Base-by-base conservation (phyloP, 2,113 vertebrate genomes). In the Equus przewalskii region DNA sequence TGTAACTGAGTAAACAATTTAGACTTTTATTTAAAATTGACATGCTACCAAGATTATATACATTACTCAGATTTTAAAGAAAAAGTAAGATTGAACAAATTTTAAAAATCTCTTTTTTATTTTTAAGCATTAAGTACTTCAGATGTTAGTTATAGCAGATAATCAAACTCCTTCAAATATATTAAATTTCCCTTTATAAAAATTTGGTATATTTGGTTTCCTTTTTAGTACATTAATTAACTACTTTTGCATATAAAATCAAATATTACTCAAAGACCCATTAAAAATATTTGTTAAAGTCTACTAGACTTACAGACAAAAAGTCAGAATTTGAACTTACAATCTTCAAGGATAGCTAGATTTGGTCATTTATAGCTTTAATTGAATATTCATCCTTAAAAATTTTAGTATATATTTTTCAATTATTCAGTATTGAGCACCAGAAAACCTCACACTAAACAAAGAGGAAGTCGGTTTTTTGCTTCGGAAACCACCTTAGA, bases 11-110 rank as follows among this genome's bases (percentile, higher is more conserved):
- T 24, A 95, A 79, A 72, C 7, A 88, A 85, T 76, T 70, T 54
- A 86, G 11, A 76, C 13, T 54, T 86, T 86, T 54, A 56, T 86
- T n/a, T 79, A 93, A 94, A 96, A 92, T 26, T 60, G 4, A 88
- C 80, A 72, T 67, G 8, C 18, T 51, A 26, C 10, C 2, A 81
- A 87, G 56, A 36, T 70, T 75, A n/a, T 21, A 24, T 33, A 54
- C 44, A 41, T 30, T 93, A 81, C 24, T 51, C 49, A 90, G 36
- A 72, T 89, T 60, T 21, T 80, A 58, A 81, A 62, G 30, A 65
- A 96, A 93, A 94, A 28, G 22, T 81, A 54, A 82, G 18, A 41
- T 41, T 65, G 46, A 88, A 70, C 2, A 87, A 41, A 70, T 72
- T 64, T 56, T 26, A 46, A 73, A 56, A 67, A 30, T 49, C 21